Percentiles rank a stretch among this genome's conserved stretches.
phyloP scores from a whole-genome alignment of 2,888 invertebrate species.

The Nasonovia ribisnigri region DNA sequence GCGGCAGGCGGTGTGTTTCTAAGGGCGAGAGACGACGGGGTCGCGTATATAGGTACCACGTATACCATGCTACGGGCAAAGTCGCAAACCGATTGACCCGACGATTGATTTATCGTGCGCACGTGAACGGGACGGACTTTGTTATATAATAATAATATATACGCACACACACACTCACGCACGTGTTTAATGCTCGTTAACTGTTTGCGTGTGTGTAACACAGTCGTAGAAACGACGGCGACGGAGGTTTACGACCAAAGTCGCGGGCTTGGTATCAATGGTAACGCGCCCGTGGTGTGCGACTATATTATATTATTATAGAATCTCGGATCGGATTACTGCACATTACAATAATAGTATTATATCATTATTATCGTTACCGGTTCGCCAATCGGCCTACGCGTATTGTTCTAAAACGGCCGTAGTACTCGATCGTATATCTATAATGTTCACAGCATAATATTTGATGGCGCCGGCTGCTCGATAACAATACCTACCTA shows the following conservation, averaged over 20 bases:
- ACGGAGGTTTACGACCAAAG: not conserved
- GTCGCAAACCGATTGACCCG: conserved; percentile 49
- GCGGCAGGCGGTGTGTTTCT: not conserved
- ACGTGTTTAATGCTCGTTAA: not conserved
- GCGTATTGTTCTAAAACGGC: not conserved
- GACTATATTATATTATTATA: not conserved
- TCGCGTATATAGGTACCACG: not conserved
- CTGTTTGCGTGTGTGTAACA: not conserved
- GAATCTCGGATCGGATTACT: not conserved
- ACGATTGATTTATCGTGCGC: conserved; percentile 55
- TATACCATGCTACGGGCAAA: not conserved
- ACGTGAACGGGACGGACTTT: conserved; percentile 25
- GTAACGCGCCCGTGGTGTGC: not conserved
- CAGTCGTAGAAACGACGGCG: not conserved
- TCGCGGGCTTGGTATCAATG: not conserved
- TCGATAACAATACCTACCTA: not conserved
- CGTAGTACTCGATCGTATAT: too few species aligned
- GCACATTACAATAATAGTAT: not conserved
- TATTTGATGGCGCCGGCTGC: not conserved
- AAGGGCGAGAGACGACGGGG: not conserved
- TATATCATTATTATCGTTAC: not conserved
- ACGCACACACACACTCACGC: not conserved
- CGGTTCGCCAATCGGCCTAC: not conserved
- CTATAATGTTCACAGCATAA: too few species aligned
- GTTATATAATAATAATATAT: not conserved